A percentile compares a stretch with the other conserved stretches of the same genome.
Conservation (phyloP, 2,888 invertebrate genomes). For the Conops quadrifasciatus region DNA sequence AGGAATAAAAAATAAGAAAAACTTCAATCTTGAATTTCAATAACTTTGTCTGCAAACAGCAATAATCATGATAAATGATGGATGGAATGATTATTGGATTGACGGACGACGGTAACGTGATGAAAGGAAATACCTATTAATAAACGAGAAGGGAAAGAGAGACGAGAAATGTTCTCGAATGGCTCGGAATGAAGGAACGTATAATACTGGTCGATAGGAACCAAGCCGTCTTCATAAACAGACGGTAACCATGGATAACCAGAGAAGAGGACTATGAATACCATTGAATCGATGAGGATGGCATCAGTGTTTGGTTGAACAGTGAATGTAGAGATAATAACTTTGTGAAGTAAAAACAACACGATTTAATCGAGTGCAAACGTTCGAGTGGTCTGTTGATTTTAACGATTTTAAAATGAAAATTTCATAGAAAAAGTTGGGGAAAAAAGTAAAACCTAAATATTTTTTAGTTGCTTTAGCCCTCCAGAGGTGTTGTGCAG, state of each 20-base stretch:
- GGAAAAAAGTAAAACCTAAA: constrained; percentile 6
- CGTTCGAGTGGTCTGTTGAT: constrained; percentile 41
- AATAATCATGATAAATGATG: too few species aligned
- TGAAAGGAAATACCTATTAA: not conserved
- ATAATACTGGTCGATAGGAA: too few species aligned
- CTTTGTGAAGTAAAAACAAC: constrained; percentile 40
- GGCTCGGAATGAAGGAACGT: too few species aligned
- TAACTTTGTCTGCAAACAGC: constrained; percentile 5
- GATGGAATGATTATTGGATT: too few species aligned
- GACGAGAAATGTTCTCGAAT: too few species aligned
- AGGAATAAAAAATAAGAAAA: constrained; percentile 30
- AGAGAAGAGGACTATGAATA: constrained; percentile 1
- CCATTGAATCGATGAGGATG: not conserved
- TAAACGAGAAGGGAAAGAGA: not conserved
- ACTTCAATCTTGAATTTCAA: constrained; percentile 26
- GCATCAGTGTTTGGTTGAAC: not conserved
- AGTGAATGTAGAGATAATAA: constrained; percentile 15
- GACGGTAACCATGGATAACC: not conserved
- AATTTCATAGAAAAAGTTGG: not conserved
- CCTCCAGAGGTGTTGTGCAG: too few species aligned
- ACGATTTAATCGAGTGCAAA: constrained; percentile 41
- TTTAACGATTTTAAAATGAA: constrained; percentile 5
- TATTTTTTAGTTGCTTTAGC: too few species aligned
- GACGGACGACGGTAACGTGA: not conserved
- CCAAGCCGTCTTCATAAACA: too few species aligned